These are phyloP conservation scores for Harmothoe impar DNA, from an alignment of 2,888 invertebrate species.

Conservation along the genomic window DNA sequence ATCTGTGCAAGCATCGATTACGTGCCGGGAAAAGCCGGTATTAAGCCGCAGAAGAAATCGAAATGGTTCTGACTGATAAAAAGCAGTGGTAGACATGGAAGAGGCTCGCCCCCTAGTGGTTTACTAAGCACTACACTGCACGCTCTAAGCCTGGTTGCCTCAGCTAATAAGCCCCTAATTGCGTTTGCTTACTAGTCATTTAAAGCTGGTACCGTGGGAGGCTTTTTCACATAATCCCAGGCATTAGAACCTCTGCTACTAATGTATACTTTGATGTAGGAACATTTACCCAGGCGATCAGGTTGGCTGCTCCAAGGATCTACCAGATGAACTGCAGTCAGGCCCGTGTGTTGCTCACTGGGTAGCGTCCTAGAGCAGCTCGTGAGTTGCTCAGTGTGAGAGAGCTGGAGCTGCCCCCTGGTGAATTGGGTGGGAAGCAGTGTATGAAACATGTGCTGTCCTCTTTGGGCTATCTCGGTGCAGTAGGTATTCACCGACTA, in stretches of 20 bases:
- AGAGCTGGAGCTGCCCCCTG: background rate
- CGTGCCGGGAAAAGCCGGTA: background rate
- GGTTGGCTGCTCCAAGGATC: background rate
- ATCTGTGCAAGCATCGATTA: background rate
- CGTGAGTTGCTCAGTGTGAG: too few species aligned
- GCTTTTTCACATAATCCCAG: too few species aligned
- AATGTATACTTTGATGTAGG: too few species aligned
- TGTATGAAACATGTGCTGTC: background rate
- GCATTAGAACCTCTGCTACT: too few species aligned
- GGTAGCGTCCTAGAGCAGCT: background rate
- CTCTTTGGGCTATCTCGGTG: background rate
- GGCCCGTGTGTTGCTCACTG: background rate
- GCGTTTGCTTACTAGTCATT: too few species aligned
- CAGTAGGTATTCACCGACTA: too few species aligned
- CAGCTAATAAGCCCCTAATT: too few species aligned
- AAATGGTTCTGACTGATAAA: background rate
- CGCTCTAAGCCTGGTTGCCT: too few species aligned
- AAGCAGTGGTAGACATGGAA: background rate
- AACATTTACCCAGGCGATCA: too few species aligned
- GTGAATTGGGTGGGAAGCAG: background rate
- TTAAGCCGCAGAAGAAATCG: constrained; percentile 5
- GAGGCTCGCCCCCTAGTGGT: too few species aligned
- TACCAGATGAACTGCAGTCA: background rate
- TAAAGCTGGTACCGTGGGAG: too few species aligned
- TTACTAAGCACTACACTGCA: too few species aligned